Percentiles rank a stretch among this genome's conserved stretches.
These are phyloP conservation scores for Periparus ater DNA, from an alignment of 2,797 vertebrate species.

Conservation along the genomic window DNA sequence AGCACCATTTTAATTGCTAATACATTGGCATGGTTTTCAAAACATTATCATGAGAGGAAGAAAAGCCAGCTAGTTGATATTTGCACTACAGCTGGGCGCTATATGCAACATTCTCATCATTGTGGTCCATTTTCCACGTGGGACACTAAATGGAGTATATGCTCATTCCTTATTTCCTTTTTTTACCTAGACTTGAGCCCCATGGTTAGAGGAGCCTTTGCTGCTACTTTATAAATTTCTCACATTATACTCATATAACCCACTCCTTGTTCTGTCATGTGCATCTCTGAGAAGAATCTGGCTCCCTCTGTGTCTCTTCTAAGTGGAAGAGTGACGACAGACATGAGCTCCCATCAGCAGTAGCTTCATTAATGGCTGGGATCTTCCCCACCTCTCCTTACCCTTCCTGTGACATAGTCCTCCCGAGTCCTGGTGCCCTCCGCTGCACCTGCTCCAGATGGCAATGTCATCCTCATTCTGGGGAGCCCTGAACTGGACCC, in stretches of 20 bases:
- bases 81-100: not conserved
- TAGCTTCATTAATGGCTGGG: not conserved
- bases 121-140: not conserved
- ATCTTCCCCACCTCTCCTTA: not conserved
- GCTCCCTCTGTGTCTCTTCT: not conserved
- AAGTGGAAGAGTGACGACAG: not conserved
- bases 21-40: not conserved
- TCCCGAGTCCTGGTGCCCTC: not conserved
- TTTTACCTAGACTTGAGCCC: not conserved
- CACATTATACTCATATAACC: not conserved
- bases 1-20: not conserved
- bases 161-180: not conserved
- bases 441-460: not conserved
- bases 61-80: not conserved
- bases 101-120: not conserved
- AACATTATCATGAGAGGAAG: not conserved
- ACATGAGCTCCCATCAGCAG: fast-evolving
- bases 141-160: not conserved
- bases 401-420: fast-evolving
- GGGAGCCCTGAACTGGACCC: not conserved
- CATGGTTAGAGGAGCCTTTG: not conserved
- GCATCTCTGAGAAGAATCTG: not conserved
- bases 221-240: not conserved
- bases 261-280: not conserved
- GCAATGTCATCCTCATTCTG: not conserved